These are phyloP conservation scores for Apis laboriosa DNA, from an alignment of 1,140 invertebrate species.

Conservation along the genomic window DNA sequence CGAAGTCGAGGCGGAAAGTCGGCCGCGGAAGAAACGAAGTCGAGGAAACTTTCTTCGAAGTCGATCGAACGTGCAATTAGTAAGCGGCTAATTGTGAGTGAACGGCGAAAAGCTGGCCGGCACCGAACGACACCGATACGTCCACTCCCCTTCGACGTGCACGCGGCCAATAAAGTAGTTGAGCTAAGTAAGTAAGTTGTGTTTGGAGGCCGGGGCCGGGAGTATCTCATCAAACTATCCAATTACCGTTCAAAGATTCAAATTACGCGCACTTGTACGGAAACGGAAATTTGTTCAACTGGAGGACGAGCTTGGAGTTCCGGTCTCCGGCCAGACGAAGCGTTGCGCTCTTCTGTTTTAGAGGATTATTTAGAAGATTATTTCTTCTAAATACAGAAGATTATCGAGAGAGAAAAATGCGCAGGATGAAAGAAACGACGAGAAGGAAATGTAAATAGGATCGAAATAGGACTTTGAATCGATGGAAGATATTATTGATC, in stretches of 20 bases:
- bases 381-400: no score
- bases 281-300: conserved; percentile 42
- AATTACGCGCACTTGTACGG: conserved; percentile 44
- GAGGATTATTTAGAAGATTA: no score
- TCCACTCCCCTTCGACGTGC: background rate
- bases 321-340: conserved; percentile 8
- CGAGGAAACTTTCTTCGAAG: background rate
- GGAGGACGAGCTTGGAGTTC: conserved; percentile 21
- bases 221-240: conserved; percentile 44
- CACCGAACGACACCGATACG: conserved; percentile 7
- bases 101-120: conserved; percentile 6
- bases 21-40: background rate
- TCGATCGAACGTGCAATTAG: conserved; percentile 22
- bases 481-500: no score
- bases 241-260: conserved; percentile 45
- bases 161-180: conserved; percentile 38
- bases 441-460: no score
- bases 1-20: background rate
- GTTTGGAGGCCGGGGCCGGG: conserved; percentile 9
- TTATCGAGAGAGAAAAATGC: no score
- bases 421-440: no score
- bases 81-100: conserved; percentile 23
- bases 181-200: conserved; percentile 29
- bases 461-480: no score
- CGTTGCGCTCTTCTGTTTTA: background rate